Evolutionary conservation across 2,797 vertebrate species (phyloP), one percentile per base, ranked within the genome.

Genomic region (Erpetoichthys calabaricus): DNA sequence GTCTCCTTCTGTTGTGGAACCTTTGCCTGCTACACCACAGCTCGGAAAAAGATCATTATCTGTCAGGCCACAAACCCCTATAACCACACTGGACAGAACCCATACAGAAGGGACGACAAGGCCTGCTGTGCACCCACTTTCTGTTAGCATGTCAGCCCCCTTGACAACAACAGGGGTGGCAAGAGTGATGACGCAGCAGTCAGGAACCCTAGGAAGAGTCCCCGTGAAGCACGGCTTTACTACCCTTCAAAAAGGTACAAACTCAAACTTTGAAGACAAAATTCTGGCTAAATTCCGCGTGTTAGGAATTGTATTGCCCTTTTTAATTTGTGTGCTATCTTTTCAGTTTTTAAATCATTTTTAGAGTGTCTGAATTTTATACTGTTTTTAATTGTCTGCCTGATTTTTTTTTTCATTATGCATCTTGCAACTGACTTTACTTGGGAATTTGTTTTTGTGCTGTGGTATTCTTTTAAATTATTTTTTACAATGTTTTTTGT

Each of bases 71-170:
- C 80, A 80, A 56, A 67, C 88, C 55, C 87, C 88, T 9, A 80
- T 90, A 61, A 83, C 91, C 10, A 87, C 92, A 44, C 84, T 91
- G 56, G 88, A 92, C 46, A 90, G 87, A 70, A 44, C 83, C 51
- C 79, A 85, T 0, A 70, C 82, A 57, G 78, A 81, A 45, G 76
- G 83, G 63, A 70, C 73, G 1, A 66, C 81, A 73, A 56, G 83
- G 70, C 75, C 72, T 63, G 6, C 66, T 66, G 57, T 70, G 80
- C 80, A 87, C 68, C 64, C 67, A 57, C 64, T 72, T 55, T 64
- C 71, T 60, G 73, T 73, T 59, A 64, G 74, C 65, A 75, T 76
- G 55, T 80, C 86, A 0, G 61, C 82, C 55, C 86, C 84, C 70
- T 77, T 84, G 74, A 75, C 87, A 59, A 77, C 86, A 9, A 64